Percentiles rank a stretch among this genome's conserved stretches.
These are phyloP conservation scores for Malacoctenus gilli DNA, from an alignment of 2,797 vertebrate species.

Conservation along the genomic window DNA sequence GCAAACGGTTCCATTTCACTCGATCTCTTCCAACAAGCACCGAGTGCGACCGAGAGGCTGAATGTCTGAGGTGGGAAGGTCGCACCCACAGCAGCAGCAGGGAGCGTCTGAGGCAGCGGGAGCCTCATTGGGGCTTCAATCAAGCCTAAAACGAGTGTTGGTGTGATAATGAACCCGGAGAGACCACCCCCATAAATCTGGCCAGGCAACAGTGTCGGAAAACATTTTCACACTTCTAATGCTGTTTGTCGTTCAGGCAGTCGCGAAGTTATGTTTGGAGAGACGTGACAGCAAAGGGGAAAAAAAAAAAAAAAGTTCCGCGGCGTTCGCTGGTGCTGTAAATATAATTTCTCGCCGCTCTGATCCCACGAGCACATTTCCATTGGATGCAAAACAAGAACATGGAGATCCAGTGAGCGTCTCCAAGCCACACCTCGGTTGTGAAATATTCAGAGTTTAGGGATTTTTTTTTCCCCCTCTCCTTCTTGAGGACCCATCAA, in stretches of 20 bases:
- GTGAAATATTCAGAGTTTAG: conserved; percentile 56
- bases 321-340: conserved; percentile 1
- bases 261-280: conserved; percentile 15
- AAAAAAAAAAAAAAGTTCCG: too few species aligned
- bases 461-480: conserved; percentile 34
- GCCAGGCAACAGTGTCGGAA: conserved; percentile 19
- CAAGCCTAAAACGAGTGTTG: conserved; percentile 45
- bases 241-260: conserved; percentile 36
- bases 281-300: conserved; percentile 3
- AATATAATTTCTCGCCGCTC: conserved; percentile 4
- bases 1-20: too few species aligned
- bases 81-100: conserved; percentile 30
- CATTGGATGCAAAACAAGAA: conserved; percentile 10
- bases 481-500: conserved; percentile 9
- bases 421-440: conserved; percentile 50
- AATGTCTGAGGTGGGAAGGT: too few species aligned
- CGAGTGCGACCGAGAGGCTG: too few species aligned
- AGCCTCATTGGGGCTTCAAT: conserved; percentile 30
- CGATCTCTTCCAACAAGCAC: too few species aligned
- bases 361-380: background rate
- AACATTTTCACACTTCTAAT: conserved; percentile 26
- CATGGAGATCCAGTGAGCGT: conserved; percentile 20
- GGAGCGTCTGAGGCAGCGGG: conserved; percentile 46
- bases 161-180: conserved; percentile 29
- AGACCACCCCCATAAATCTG: conserved; percentile 36